phyloP scores from a whole-genome alignment of 2,113 vertebrate genomes.

The Phalacrocorax brasilianus region DNA sequence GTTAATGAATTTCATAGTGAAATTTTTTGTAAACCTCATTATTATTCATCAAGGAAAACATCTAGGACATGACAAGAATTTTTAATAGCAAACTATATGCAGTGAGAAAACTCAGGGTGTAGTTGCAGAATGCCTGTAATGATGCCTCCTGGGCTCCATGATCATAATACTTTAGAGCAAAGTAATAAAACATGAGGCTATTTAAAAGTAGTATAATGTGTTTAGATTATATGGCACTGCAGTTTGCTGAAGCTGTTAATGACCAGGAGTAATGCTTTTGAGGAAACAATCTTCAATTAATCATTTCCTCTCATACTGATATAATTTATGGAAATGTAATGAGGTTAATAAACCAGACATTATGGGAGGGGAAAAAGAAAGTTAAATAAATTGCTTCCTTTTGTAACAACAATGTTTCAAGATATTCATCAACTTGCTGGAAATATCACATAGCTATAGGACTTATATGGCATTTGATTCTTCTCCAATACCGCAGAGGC shows the following conservation, averaged over 20 bases:
- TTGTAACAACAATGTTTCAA: conserved; percentile 74
- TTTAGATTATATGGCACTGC: conserved; percentile 65
- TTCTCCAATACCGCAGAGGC: conserved; percentile 58
- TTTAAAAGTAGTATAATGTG: conserved; percentile 63
- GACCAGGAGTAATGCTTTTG: conserved; percentile 75
- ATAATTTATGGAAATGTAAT: conserved; percentile 81
- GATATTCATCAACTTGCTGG: conserved; percentile 75
- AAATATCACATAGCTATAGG: conserved; percentile 72
- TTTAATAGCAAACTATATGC: conserved; percentile 41
- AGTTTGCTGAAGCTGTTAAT: conserved; percentile 74
- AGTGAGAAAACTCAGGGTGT: neutral
- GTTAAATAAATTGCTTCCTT: conserved; percentile 82
- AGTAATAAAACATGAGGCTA: conserved; percentile 68
- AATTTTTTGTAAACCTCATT: conserved; percentile 1
- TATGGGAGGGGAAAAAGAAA: conserved; percentile 69
- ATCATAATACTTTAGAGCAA: conserved; percentile 54
- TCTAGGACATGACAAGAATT: neutral
- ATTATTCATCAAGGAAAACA: conserved; percentile 36
- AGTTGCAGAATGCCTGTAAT: conserved; percentile 54
- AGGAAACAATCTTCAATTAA: conserved; percentile 81
- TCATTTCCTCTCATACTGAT: conserved; percentile 74
- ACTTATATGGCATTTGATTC: conserved; percentile 69
- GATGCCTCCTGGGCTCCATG: conserved; percentile 53
- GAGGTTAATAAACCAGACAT: conserved; percentile 73
- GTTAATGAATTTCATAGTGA: conserved; percentile 4